phyloP scores from a whole-genome alignment of 2,888 invertebrate genomes.

The Aspidiotus destructor region DNA sequence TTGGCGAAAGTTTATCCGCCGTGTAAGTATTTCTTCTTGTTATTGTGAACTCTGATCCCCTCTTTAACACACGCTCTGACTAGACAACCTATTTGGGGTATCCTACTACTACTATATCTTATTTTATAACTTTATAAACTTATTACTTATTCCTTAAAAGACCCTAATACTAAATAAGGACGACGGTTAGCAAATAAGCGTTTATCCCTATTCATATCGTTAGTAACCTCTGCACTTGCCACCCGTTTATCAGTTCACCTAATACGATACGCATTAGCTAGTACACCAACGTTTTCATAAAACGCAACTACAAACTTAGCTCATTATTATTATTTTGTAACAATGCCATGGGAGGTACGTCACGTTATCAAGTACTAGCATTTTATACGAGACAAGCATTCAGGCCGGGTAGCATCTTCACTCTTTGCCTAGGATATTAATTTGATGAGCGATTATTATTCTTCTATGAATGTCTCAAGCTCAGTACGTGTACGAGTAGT shows the following conservation, averaged over 20 bases:
- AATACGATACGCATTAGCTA: conserved; percentile 6
- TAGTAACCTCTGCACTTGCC: conserved; percentile 8
- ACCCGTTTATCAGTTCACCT: conserved; percentile 8
- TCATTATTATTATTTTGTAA: neutral
- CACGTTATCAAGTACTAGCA: neutral
- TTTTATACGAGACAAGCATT: neutral
- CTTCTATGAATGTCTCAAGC: neutral
- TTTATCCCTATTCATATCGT: neutral
- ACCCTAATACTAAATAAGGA: neutral
- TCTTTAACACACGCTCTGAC: too few species aligned
- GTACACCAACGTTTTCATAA: neutral
- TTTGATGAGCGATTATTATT: neutral
- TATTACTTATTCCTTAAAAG: neutral
- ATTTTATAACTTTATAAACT: neutral
- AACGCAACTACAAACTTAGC: neutral
- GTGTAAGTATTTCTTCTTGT: too few species aligned
- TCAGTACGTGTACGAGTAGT: too few species aligned
- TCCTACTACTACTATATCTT: too few species aligned
- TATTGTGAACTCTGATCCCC: too few species aligned
- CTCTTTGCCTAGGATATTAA: neutral
- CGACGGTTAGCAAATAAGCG: neutral
- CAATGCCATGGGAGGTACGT: neutral
- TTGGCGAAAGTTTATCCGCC: too few species aligned
- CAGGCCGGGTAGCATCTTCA: neutral
- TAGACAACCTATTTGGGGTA: too few species aligned